Evolutionary conservation across 2,797 vertebrate genomes (phyloP), one percentile per base, ranked within the genome.

Genomic region (Threskiornis aethiopicus): DNA sequence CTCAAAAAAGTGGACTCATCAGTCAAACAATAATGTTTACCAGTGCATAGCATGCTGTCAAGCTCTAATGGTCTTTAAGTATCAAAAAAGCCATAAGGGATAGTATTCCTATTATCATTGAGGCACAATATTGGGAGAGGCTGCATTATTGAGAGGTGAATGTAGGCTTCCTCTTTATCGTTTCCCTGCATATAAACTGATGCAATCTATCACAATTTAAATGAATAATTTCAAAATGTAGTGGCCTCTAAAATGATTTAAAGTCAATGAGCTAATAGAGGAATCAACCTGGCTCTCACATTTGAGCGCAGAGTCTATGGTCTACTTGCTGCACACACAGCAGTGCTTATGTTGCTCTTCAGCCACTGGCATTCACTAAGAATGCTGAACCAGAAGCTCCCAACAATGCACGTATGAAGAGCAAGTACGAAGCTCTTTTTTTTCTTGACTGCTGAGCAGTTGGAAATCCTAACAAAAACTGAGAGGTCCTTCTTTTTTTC

Each of bases 21-120:
- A 91, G 88, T 98, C 97, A 97, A 92, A 61, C 84, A 89, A 93
- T 86, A 97, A 94, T 94, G 86, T 98, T 98, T 97, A 96, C 95
- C 77, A 95, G 83, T 47, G n/a, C 85, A 92, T 86, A 49, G 75
- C 64, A 69, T 86, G 89, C 93, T 95, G 95, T 83, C 4, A 9
- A 96, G 93, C 67, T 93, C 80, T 86, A 92, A 89, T 96, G 95
- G 93, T 89, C 88, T 97, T 96, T 86, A 91, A 80, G 75, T 64
- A 93, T 35, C 85, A 96, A 84, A 92, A 94, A 79, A 88, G 24
- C 73, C 47, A 76, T 84, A 88, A 96, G 54, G 37, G 28, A 73
- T 25, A 92, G 20, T 25, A 78, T 96, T 85, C 22, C 26, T 91
- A 62, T 80, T 80, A 73, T 87, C 76, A 42, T 1, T 81, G 62